Percentiles rank a stretch among this genome's conserved stretches.
Conservation (phyloP, 2,888 invertebrate genomes). For the Odontothrips loti region DNA sequence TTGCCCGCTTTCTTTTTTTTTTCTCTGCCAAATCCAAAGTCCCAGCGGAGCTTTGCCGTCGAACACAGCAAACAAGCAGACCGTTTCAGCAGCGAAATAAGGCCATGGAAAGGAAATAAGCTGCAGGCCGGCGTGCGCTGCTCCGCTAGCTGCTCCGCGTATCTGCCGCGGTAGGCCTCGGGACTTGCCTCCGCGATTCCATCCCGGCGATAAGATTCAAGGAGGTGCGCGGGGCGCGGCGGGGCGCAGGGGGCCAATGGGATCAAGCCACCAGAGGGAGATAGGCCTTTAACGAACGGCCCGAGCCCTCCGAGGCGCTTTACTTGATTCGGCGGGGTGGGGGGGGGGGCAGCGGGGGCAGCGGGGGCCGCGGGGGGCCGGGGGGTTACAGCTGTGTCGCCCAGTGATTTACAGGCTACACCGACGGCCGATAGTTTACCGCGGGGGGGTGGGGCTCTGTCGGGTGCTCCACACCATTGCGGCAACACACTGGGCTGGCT, state of each 20-base stretch:
- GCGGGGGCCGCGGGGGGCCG: neutral
- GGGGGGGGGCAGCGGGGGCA: neutral
- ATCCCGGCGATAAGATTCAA: neutral
- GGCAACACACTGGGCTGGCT: neutral
- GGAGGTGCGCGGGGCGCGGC: neutral
- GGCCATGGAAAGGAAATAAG: no score
- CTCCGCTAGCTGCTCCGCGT: no score
- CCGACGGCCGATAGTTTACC: slow-evolving; percentile 11
- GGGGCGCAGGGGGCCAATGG: neutral
- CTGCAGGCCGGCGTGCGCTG: no score
- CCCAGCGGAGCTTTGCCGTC: no score
- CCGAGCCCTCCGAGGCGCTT: neutral
- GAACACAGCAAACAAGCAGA: no score
- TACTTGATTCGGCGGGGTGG: neutral
- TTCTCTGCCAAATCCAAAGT: no score
- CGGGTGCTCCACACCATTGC: neutral
- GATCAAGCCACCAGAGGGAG: neutral
- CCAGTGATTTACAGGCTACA: neutral
- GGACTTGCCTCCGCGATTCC: no score
- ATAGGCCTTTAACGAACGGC: slow-evolving; percentile 6
- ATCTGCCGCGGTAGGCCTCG: no score
- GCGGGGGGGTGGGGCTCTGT: neutral
- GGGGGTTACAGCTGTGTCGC: neutral
- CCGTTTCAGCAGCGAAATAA: no score
- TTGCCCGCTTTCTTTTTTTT: no score